Conservation (phyloP, 2,797 vertebrate genomes). For the Pseudocheirus occidentalis region DNA sequence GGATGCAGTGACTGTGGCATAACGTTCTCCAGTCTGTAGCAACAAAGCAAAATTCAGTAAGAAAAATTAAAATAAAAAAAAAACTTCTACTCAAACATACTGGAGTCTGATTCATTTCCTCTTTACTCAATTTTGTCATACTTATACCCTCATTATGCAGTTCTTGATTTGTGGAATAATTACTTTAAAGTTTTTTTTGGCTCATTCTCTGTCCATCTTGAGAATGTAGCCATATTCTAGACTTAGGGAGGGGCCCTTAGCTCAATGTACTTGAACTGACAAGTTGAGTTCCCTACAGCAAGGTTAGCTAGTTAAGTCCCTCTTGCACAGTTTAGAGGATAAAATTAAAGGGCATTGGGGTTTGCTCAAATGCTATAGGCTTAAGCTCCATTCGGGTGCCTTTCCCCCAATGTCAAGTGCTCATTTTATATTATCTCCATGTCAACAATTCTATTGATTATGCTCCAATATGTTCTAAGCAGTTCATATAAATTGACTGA, state of each 20-base stretch:
- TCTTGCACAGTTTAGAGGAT: background rate
- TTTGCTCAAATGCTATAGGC: background rate
- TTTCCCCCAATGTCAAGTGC: background rate
- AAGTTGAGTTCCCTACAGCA: background rate
- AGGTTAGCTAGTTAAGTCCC: background rate
- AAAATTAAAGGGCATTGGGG: background rate
- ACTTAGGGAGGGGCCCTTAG: background rate
- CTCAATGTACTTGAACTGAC: background rate
- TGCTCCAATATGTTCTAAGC: constrained; percentile 15
- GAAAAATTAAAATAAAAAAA: constrained; percentile 22
- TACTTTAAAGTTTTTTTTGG: constrained; percentile 70
- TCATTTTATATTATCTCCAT: background rate
- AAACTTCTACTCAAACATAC: constrained; percentile 62
- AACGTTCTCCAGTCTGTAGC: constrained; percentile 69
- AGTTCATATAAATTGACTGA: background rate
- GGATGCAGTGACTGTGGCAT: constrained; percentile 70
- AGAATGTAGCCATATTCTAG: background rate
- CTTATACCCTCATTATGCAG: constrained; percentile 48
- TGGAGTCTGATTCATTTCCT: constrained; percentile 57
- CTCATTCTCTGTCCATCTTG: constrained; percentile 52
- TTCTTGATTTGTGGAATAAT: constrained; percentile 59
- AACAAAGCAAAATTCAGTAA: constrained; percentile 64
- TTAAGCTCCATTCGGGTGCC: background rate
- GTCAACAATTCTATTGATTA: background rate
- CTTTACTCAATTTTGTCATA: constrained; percentile 69